Conservation (phyloP, 2,797 vertebrate genomes). For the Sebastes goodei region DNA sequence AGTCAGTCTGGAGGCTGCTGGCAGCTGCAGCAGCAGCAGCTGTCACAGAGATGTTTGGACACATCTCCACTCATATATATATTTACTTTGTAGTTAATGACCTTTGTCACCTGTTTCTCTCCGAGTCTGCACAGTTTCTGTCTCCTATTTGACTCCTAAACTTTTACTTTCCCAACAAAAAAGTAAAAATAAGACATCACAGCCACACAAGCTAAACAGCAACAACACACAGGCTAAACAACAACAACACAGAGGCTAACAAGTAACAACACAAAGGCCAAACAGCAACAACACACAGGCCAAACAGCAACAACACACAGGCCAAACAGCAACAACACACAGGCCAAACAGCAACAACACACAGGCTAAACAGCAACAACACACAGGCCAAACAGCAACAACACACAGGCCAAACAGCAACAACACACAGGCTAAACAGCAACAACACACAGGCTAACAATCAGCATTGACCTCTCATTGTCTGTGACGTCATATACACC, state of each 20-base stretch:
- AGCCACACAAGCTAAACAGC: background rate
- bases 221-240: background rate
- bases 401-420: too few relatives aligned
- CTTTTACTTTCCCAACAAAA: background rate
- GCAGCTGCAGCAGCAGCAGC: conserved; percentile 12
- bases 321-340: too few relatives aligned
- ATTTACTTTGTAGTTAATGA: background rate
- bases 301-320: background rate
- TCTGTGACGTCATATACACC: conserved; percentile 5
- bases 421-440: too few relatives aligned
- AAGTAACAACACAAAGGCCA: too few relatives aligned
- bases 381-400: too few relatives aligned
- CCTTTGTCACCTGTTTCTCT: background rate
- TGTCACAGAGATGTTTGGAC: conserved; percentile 14
- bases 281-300: background rate
- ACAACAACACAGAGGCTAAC: too few relatives aligned
- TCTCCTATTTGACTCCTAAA: background rate
- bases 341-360: background rate
- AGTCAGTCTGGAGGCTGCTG: background rate
- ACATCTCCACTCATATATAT: background rate
- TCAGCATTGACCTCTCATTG: background rate
- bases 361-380: too few relatives aligned
- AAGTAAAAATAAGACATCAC: background rate
- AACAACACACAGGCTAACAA: too few relatives aligned
- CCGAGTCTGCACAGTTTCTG: background rate